Evolutionary conservation across 2,113 vertebrate genomes (phyloP), one percentile per base, ranked within the genome.

Genomic region (Miniopterus natalensis): DNA sequence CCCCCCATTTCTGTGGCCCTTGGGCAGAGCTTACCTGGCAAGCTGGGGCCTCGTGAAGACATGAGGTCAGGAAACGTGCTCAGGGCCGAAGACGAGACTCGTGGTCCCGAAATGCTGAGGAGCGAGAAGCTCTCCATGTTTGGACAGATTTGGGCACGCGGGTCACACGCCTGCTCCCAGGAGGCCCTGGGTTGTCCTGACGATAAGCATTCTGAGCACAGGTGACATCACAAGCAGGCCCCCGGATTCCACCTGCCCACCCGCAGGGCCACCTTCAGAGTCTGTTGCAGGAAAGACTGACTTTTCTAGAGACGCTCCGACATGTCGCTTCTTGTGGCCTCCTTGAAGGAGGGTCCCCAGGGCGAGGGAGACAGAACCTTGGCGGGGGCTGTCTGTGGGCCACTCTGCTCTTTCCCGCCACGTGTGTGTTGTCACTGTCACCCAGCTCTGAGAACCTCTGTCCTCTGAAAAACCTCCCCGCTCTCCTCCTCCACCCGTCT

Each of bases 121-220:
- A 98, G 71, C 21, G 95, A 92, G 55, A 95, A 98, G 57, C 90
- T 94, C 63, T 98, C 98, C 97, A 96, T 98, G 27, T 27, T 86
- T 51, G 80, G 93, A 65, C 90, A 47, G 0, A 2, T 0, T 49
- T 40, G 68, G 21, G 23, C 74, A 3, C 0, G 4, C 80, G 66
- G 77, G 17, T 65, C 42, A 8, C 47, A 61, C 80, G 40, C 47
- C 84, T 49, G 89, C 75, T 86, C 51, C 1, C 63, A 13, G 8
- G 1, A 1, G 49, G 17, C 57, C 42, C n/a, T 6, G 23, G 61
- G 65, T 95, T 66, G 85, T 65, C 93, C 1, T 6, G 90, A 36
- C n/a, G 20, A 89, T 27, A 8, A 73, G 59, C 90, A 80, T 96
- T 97, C 92, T 73, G 70, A 92, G 57, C 0, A 0, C 73, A 57